Evolutionary conservation across 2,797 vertebrate species (phyloP).

Genomic region (Pogoniulus pusillus): DNA sequence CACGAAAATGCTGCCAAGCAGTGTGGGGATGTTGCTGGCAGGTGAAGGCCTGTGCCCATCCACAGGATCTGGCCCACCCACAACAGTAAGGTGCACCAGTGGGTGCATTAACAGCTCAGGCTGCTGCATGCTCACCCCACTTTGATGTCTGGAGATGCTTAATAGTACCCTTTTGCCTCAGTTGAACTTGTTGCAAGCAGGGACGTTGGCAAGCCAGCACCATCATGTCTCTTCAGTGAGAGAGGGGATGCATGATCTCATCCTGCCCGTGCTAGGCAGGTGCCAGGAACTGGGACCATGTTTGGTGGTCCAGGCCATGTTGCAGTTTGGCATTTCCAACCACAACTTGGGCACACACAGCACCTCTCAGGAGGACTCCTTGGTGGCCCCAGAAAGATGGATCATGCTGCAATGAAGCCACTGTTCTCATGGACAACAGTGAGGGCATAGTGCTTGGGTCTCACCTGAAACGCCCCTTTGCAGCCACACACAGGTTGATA

Average conservation of each 20-base stretch:
- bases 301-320: not conserved
- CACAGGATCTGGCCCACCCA: accelerated
- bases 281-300: not conserved
- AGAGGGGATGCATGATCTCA: not conserved
- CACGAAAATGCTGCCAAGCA: not conserved
- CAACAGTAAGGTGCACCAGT: not conserved
- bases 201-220: not conserved
- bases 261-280: not conserved
- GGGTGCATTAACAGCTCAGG: not conserved
- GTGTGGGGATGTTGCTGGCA: accelerated
- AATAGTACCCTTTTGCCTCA: not conserved
- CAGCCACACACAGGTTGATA: accelerated
- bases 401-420: accelerated
- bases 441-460: not conserved
- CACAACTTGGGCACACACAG: not conserved
- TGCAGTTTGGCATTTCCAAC: not conserved
- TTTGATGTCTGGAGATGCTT: not conserved
- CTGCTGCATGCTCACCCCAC: not conserved
- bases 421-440: accelerated
- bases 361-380: not conserved
- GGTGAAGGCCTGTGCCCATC: not conserved
- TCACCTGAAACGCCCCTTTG: not conserved
- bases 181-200: not conserved
- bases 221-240: not conserved
- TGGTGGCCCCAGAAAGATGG: accelerated